Evolutionary conservation across 37 sponge, comb jelly and placozoan genomes (phyloP), one percentile per base, ranked within the genome.

Genomic region (Halichondria panicea): DNA sequence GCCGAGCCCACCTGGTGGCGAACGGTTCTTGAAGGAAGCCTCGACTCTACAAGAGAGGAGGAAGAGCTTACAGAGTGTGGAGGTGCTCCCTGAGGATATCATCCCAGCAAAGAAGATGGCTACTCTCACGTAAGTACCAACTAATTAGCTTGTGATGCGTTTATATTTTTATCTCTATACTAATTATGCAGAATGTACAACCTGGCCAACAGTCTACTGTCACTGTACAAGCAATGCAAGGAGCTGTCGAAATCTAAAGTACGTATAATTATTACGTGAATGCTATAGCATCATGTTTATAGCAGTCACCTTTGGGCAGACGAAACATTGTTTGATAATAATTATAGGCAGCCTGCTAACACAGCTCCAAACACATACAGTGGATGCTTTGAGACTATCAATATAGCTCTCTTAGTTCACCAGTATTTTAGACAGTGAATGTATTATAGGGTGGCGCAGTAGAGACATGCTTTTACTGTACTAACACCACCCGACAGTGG

Each of bases 181-280:
- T 28, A 9, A 38, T 42, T 11, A 36, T 62, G 27, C 59, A 84
- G 85, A 62, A 30, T 84, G 4, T 28, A 15, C 18, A 53, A 56
- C 33, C 57, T 84, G 43, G 81, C 75, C 0, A 66, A 52, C 21
- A 66, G 68, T 39, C 70, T 86, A 18, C 38, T 68, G n/a, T 45
- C 81, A 12, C 40, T 68, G 21, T 86, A 86, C 58, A 70, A 74
- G 0, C 75, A 79, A 22, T 86, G 87, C 48, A 63, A 65, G 34
- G 71, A 85, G 36, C 37, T 65, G 15, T 70, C 85, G 35, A 41
- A 55, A 30, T 28, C 25, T 45, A 30, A 7, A 36, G 80, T 80
- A 30, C 22, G 67, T 39, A 34, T n/a, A n/a, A n/a, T n/a, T n/a
- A n/a, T n/a, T n/a, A n/a, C n/a, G n/a, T n/a, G n/a, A n/a, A n/a